Percentiles rank a stretch among this genome's conserved stretches.
Conservation (phyloP, 2,797 vertebrate genomes). For the Eulemur rubriventer region DNA sequence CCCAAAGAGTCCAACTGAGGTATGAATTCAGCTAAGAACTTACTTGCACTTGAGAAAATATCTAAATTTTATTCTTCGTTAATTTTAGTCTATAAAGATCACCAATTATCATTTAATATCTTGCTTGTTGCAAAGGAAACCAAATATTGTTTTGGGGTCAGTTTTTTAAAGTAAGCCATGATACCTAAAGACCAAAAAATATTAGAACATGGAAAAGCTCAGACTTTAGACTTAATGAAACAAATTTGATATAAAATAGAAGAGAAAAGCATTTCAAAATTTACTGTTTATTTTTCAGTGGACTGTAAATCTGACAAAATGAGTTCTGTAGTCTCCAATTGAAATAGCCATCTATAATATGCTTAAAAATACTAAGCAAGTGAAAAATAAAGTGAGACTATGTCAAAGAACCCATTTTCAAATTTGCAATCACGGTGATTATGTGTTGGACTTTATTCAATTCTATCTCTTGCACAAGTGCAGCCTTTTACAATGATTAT, state of each 20-base stretch:
- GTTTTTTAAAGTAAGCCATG: conserved; percentile 22
- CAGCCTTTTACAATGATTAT: conserved; percentile 38
- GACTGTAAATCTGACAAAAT: conserved; percentile 26
- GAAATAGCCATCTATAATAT: not conserved
- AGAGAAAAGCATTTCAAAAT: not conserved
- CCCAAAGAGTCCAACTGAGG: not conserved
- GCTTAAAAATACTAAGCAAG: conserved; percentile 28
- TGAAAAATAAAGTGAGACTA: conserved; percentile 40
- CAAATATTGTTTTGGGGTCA: not conserved
- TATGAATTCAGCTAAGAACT: not conserved
- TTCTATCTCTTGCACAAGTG: conserved; percentile 50
- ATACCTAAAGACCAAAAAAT: not conserved
- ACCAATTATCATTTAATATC: not conserved
- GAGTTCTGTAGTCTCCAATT: not conserved
- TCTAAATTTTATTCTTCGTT: not conserved
- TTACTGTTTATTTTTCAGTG: not conserved
- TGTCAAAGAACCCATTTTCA: conserved; percentile 55
- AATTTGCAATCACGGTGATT: conserved; percentile 59
- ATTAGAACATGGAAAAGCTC: not conserved
- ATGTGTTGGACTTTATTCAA: conserved; percentile 55
- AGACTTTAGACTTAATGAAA: not conserved
- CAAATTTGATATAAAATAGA: not conserved
- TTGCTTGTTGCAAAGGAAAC: not conserved
- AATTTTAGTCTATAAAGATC: not conserved
- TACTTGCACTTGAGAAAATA: not conserved